A percentile compares a stretch with the other conserved stretches of the same genome.
These are phyloP conservation scores for Aleiodes testaceus DNA, from an alignment of 2,888 invertebrate genomes.

Conservation along the genomic window DNA sequence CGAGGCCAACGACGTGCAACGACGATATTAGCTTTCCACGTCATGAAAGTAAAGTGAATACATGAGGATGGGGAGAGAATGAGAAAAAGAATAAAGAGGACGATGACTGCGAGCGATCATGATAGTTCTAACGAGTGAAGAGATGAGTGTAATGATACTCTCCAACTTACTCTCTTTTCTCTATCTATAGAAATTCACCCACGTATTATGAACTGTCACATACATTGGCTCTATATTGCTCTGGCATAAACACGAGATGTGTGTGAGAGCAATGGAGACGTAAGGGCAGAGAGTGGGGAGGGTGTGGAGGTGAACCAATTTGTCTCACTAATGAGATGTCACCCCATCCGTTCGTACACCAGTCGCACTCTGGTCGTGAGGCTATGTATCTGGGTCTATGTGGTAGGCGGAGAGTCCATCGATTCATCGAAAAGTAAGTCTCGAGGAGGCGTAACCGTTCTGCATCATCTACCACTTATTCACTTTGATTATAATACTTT, in stretches of 20 bases:
- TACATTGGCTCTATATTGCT: background rate
- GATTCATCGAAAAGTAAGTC: constrained; percentile 22
- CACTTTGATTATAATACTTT: constrained; percentile 9
- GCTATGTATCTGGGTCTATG: constrained; percentile 26
- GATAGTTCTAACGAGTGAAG: constrained; percentile 35
- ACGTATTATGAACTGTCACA: constrained; percentile 33
- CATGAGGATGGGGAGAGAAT: background rate
- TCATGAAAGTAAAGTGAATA: constrained; percentile 34
- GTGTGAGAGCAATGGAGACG: constrained; percentile 30
- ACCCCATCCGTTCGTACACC: constrained; percentile 65
- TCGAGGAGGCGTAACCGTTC: constrained; percentile 36
- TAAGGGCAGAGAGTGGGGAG: constrained; percentile 47
- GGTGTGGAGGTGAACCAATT: constrained; percentile 70
- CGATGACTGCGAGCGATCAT: constrained; percentile 44
- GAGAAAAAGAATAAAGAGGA: constrained; percentile 13
- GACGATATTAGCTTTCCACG: constrained; percentile 51
- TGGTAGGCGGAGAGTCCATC: constrained; percentile 28
- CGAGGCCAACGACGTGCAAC: constrained; percentile 55
- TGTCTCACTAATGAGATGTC: constrained; percentile 73
- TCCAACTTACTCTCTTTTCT: constrained; percentile 5
- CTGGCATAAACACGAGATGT: constrained; percentile 22
- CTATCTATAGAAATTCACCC: constrained; percentile 33
- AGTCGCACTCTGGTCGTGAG: constrained; percentile 47
- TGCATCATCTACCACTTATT: constrained; percentile 34
- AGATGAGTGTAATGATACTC: constrained; percentile 13